Conservation (phyloP, 1,140 invertebrate genomes). For the Drosophila sp. region DNA sequence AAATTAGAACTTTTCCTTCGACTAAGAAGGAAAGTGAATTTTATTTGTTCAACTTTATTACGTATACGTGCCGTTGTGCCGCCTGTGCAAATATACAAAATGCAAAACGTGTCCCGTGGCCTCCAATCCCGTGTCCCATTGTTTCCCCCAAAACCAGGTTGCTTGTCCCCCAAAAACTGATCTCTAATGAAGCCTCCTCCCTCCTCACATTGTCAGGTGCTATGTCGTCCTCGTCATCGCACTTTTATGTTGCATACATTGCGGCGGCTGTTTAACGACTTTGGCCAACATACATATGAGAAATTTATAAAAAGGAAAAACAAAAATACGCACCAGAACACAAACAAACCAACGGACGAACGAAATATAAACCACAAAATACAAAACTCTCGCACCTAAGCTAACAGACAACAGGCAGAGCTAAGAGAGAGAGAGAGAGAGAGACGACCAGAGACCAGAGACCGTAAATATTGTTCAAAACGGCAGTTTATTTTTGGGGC, state of each 20-base stretch:
- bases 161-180: constrained; percentile 30
- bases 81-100: constrained; percentile 79
- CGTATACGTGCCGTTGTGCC: constrained; percentile 77
- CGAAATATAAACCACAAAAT: constrained; percentile 25
- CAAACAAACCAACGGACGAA: neutral
- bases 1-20: constrained; percentile 76
- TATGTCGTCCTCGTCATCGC: constrained; percentile 29
- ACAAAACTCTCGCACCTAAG: constrained; percentile 49
- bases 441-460: neutral
- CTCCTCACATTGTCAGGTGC: constrained; percentile 50
- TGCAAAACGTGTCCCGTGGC: constrained; percentile 62
- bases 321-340: neutral
- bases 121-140: neutral
- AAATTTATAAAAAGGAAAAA: constrained; percentile 56
- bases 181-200: constrained; percentile 71
- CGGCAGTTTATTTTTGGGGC: constrained; percentile 73
- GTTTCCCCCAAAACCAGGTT: neutral
- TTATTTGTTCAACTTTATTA: constrained; percentile 82
- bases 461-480: constrained; percentile 78
- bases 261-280: constrained; percentile 71
- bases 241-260: constrained; percentile 73
- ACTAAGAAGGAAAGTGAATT: constrained; percentile 73
- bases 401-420: constrained; percentile 57
- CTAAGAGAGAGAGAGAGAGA: no score
- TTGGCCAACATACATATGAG: constrained; percentile 49